These are phyloP conservation scores for Cyprinella venusta DNA, from an alignment of 2,797 vertebrate species.

Conservation along the genomic window DNA sequence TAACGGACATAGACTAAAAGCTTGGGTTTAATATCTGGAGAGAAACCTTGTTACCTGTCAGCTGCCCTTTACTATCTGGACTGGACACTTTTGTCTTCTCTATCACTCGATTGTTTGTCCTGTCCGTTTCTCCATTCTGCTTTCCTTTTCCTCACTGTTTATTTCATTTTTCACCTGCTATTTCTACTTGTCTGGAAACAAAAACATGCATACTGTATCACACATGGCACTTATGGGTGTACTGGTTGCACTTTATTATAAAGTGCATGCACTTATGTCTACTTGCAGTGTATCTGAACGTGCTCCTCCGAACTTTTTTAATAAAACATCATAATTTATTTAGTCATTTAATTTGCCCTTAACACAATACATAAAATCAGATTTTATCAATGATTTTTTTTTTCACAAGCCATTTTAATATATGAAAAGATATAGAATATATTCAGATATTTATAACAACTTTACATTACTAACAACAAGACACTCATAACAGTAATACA, in stretches of 20 bases:
- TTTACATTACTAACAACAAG: not conserved
- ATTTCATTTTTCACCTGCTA: not conserved
- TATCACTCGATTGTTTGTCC: not conserved
- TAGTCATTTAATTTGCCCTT: too few relatives aligned
- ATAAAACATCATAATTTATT: too few relatives aligned
- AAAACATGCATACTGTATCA: not conserved
- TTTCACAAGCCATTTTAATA: not conserved
- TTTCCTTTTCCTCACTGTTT: constrained; percentile 3
- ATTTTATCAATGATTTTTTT: too few relatives aligned
- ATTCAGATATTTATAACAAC: not conserved
- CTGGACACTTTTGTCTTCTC: not conserved
- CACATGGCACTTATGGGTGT: not conserved
- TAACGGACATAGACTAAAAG: constrained; percentile 34
- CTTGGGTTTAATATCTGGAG: constrained; percentile 12
- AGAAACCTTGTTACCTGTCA: constrained; percentile 4
- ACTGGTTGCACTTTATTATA: too few relatives aligned
- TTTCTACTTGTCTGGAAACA: not conserved
- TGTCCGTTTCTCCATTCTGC: constrained; percentile 4
- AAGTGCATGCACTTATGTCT: too few relatives aligned
- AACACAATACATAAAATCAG: not conserved
- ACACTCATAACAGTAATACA: too few relatives aligned
- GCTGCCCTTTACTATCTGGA: not conserved
- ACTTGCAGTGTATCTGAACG: too few relatives aligned
- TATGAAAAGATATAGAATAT: not conserved
- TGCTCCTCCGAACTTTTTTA: too few relatives aligned